These are phyloP conservation scores for Strigamia crassipes DNA, from an alignment of 2,888 invertebrate genomes.

Conservation along the genomic window DNA sequence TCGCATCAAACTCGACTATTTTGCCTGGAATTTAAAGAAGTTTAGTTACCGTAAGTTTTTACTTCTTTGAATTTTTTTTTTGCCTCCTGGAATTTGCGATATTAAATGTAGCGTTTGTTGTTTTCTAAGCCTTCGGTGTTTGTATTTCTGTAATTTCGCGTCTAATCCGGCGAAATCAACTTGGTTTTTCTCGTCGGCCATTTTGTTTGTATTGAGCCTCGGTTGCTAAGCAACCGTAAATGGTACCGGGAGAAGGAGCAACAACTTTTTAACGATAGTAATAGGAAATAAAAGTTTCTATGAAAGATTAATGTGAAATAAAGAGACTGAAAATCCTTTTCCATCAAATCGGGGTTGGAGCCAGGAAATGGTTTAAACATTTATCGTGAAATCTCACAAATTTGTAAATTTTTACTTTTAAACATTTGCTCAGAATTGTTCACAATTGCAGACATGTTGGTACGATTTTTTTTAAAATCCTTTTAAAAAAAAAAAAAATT, in stretches of 20 bases:
- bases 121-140: background rate
- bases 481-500: too few species aligned
- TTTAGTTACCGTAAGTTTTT: too few species aligned
- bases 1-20: background rate
- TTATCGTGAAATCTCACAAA: background rate
- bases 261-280: too few species aligned
- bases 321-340: constrained; percentile 3
- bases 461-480: background rate
- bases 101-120: background rate
- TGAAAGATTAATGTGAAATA: background rate
- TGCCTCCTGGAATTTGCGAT: background rate
- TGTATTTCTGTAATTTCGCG: background rate
- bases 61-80: background rate
- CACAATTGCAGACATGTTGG: background rate
- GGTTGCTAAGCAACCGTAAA: background rate
- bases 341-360: background rate
- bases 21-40: too few species aligned
- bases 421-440: too few species aligned
- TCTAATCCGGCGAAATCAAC: background rate
- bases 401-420: too few species aligned
- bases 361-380: background rate
- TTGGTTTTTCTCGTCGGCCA: too few species aligned
- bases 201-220: background rate
- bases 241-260: too few species aligned
- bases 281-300: background rate